Conservation (phyloP, 2,888 invertebrate species). For the Aphodius sticticus region DNA sequence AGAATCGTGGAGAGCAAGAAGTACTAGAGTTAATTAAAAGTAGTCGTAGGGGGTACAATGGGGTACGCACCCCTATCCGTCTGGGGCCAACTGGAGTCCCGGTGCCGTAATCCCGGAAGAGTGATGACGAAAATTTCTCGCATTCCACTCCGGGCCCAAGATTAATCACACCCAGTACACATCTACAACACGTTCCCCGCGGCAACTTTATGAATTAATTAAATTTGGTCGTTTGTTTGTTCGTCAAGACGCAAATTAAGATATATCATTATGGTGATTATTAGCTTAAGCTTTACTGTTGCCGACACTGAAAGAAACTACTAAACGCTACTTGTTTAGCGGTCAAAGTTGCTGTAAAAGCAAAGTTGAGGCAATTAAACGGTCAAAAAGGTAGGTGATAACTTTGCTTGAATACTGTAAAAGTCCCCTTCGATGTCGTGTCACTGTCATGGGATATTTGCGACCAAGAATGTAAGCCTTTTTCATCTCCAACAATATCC, state of each 20-base stretch:
- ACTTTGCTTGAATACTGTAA: no score
- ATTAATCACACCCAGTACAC: conserved; percentile 22
- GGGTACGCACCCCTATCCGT: conserved; percentile 4
- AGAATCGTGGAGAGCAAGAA: background rate
- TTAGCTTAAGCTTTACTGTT: background rate
- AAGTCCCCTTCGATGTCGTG: no score
- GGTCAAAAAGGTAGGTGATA: no score
- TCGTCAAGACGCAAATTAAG: background rate
- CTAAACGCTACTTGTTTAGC: background rate
- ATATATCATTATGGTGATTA: conserved; percentile 4
- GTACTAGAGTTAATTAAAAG: background rate
- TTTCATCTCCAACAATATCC: no score
- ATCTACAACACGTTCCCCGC: conserved; percentile 9
- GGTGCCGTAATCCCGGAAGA: conserved; percentile 21
- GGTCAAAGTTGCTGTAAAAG: no score
- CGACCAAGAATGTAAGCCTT: no score
- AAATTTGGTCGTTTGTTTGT: conserved; percentile 11
- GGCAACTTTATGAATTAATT: conserved; percentile 26
- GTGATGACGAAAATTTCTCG: conserved; percentile 25
- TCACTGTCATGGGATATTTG: no score
- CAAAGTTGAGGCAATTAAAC: no score
- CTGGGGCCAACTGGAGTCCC: background rate
- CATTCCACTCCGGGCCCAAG: conserved; percentile 15
- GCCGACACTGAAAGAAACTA: background rate
- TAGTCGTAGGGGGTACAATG: background rate